Conservation (phyloP, 2,113 vertebrate species). For the Antigone vipio region DNA sequence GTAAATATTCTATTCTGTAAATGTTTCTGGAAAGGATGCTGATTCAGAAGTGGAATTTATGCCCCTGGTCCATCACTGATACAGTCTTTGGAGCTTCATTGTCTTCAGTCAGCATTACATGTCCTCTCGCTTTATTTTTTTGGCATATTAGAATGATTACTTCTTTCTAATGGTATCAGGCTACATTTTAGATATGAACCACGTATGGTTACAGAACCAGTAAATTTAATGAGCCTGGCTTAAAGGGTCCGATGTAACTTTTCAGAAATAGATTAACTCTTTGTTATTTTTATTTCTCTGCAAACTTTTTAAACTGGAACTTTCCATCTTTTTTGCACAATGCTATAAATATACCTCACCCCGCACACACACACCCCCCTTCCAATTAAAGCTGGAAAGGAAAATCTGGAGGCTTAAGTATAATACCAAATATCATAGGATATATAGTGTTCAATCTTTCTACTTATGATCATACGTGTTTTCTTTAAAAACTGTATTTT, state of each 20-base stretch:
- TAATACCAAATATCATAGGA: not conserved
- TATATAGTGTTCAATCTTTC: not conserved
- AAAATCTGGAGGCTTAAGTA: not conserved
- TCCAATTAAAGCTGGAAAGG: not conserved
- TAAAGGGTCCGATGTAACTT: not conserved
- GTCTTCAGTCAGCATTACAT: not conserved
- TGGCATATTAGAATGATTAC: too few species aligned
- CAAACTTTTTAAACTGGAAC: not conserved
- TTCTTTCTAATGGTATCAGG: not conserved
- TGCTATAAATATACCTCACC: not conserved
- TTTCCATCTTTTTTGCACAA: not conserved
- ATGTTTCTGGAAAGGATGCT: not conserved
- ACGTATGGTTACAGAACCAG: not conserved
- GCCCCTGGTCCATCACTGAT: not conserved
- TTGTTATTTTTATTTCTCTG: not conserved
- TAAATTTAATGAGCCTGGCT: not conserved
- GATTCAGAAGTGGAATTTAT: not conserved
- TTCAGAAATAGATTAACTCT: not conserved
- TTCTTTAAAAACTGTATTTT: not conserved
- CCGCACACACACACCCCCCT: not conserved
- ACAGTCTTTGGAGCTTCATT: not conserved
- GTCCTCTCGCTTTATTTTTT: not conserved
- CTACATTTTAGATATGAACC: not conserved
- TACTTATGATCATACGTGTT: not conserved
- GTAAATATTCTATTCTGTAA: not conserved